Evolutionary conservation across 2,113 vertebrate species (phyloP), one percentile per base, ranked within the genome.

Genomic region (Anarhynchus alexandrinus): DNA sequence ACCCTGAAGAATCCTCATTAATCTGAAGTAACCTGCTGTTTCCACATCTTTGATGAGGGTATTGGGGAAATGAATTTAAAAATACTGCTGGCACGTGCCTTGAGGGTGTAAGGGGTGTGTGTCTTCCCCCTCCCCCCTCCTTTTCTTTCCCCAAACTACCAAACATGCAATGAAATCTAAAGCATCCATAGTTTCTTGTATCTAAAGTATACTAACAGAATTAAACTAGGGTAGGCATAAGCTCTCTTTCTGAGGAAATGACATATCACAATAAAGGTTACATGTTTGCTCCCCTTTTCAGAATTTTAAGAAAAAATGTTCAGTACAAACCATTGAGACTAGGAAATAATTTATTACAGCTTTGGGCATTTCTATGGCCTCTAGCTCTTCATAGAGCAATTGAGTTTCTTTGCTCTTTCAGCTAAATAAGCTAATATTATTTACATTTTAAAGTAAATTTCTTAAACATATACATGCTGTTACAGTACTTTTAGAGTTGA

Each of bases 51-150:
- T 66, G 23, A 72, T 43, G 12, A 5, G 12, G 9, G 12, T 62
- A 78, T 1, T 34, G 7, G 10, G 27, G 55, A 94, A 78, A 67
- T 4, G 10, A 94, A 86, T 82, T 58, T 4, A 1, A 62, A 89
- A 66, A 25, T 62, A 83, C 30, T 81, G 43, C 32, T 62, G 15
- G 14, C 57, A 47, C 1, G 8, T 12, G 19, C 21, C 57, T 38
- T 66, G 7, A 55, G 4, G 3, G 5, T 62, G 10, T 38, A 43
- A 11, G 42, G 7, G 2, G 11, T 18, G 26, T 13, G 11, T 19
- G 7, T 34, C 5, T 27, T 19, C 9, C 40, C 40, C 1, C 8
- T 4, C 3, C 1, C 8, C 5, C 3, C 0, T 12, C 13, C 34
- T 43, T 27, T 16, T 2, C 10, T 42, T 69, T 54, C 13, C 11